phyloP scores from a whole-genome alignment of 2,888 invertebrate genomes.

The Sphecodes monilicornis region DNA sequence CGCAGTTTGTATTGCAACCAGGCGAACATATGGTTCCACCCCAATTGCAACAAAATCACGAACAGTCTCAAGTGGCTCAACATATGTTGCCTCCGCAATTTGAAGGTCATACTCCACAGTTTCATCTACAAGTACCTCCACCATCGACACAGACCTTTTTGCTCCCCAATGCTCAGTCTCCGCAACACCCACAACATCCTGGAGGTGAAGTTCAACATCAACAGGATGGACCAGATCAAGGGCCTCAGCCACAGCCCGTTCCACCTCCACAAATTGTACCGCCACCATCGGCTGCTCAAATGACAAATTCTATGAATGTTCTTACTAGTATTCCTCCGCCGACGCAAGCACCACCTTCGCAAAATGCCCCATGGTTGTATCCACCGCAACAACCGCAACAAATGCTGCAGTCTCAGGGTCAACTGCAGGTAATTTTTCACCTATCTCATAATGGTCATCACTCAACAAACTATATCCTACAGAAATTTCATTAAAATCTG shows the following conservation, averaged over 20 bases:
- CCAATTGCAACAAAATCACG: conserved; percentile 78
- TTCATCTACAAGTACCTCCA: conserved; percentile 79
- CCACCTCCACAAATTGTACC: conserved; percentile 83
- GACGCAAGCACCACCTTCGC: conserved; percentile 78
- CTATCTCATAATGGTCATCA: neutral
- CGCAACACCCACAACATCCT: conserved; percentile 77
- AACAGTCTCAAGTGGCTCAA: conserved; percentile 75
- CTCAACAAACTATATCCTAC: neutral
- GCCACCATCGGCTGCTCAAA: conserved; percentile 79
- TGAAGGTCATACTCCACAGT: conserved; percentile 79
- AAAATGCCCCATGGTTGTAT: conserved; percentile 82
- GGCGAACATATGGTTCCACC: conserved; percentile 78
- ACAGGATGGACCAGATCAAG: conserved; percentile 84
- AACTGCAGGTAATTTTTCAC: conserved; percentile 76
- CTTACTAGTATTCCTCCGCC: conserved; percentile 82
- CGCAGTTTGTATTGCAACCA: conserved; percentile 81
- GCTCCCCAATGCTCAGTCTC: conserved; percentile 77
- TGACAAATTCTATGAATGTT: conserved; percentile 80
- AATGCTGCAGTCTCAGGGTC: conserved; percentile 75
- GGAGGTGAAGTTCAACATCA: conserved; percentile 85
- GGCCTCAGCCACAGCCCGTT: conserved; percentile 85
- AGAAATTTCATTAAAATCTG: neutral
- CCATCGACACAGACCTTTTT: conserved; percentile 79
- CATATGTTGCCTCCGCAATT: conserved; percentile 79
- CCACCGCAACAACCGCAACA: conserved; percentile 78